Conservation (phyloP, 2,888 invertebrate species). For the Gerris lacustris region DNA sequence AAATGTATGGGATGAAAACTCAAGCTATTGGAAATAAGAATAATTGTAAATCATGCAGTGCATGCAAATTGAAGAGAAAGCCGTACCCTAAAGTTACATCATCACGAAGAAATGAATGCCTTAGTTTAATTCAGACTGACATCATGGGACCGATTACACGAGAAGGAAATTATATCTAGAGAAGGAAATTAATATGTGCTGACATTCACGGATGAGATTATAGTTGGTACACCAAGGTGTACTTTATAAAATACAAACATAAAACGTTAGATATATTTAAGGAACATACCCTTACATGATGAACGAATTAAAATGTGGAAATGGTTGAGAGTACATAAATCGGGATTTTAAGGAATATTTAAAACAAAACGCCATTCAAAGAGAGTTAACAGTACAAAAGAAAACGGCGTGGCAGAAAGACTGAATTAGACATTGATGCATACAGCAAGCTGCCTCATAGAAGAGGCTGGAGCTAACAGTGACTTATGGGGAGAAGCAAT, state of each 20-base stretch:
- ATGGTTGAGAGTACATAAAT: slow-evolving; percentile 33
- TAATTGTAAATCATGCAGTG: neutral
- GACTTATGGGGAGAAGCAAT: too few relatives aligned
- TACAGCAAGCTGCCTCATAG: too few relatives aligned
- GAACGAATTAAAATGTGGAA: slow-evolving; percentile 32
- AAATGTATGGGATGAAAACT: neutral
- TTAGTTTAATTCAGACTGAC: neutral
- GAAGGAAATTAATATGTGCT: slow-evolving; percentile 30
- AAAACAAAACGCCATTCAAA: slow-evolving; percentile 18
- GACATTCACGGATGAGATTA: slow-evolving; percentile 31
- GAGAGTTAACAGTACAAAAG: slow-evolving; percentile 22
- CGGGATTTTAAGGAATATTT: slow-evolving; percentile 23
- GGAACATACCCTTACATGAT: slow-evolving; percentile 27
- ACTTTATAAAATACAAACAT: slow-evolving; percentile 29
- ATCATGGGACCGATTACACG: neutral
- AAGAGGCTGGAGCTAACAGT: too few relatives aligned
- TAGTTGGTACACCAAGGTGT: slow-evolving; percentile 29
- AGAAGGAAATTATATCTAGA: slow-evolving; percentile 25
- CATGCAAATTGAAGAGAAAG: neutral
- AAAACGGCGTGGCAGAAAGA: slow-evolving; percentile 23
- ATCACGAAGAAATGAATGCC: neutral
- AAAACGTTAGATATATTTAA: slow-evolving; percentile 18
- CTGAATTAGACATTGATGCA: slow-evolving; percentile 16
- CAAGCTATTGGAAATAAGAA: too few relatives aligned
- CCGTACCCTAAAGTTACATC: neutral